These are phyloP conservation scores for Callimorpha dominula DNA, from an alignment of 2,888 invertebrate species.

Conservation along the genomic window DNA sequence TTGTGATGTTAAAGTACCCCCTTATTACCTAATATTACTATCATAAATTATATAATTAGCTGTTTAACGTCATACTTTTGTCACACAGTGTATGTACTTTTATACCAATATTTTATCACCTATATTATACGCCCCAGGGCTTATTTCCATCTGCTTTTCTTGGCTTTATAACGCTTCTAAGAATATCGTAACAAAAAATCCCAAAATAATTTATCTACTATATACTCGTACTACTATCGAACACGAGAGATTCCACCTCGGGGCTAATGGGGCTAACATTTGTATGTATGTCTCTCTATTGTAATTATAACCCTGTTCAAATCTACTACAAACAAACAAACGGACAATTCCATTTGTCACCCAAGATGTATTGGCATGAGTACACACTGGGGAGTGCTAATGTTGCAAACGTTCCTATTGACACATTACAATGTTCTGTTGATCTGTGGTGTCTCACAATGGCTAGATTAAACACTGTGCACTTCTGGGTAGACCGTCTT, in stretches of 20 bases:
- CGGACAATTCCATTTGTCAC: constrained; percentile 24
- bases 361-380: constrained; percentile 17
- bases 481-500: constrained; percentile 3
- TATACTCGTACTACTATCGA: too few species aligned
- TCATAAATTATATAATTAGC: constrained; percentile 7
- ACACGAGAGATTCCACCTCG: not conserved
- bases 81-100: not conserved
- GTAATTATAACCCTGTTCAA: constrained; percentile 1
- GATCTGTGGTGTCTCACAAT: constrained; percentile 10
- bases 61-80: not conserved
- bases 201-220: too few species aligned
- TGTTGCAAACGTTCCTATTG: constrained; percentile 16
- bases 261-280: not conserved
- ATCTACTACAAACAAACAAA: constrained; percentile 4
- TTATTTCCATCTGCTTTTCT: too few species aligned
- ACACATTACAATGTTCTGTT: constrained; percentile 20
- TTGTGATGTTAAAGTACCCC: not conserved
- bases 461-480: constrained; percentile 14
- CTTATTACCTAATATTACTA: constrained; percentile 2
- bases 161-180: too few species aligned
- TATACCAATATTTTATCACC: too few species aligned
- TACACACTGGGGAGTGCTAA: constrained; percentile 19
- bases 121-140: too few species aligned
- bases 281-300: not conserved
- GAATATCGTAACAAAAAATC: too few species aligned